A percentile compares a stretch with the other conserved stretches of the same genome.
These are phyloP conservation scores for Gymnocephalus cernua DNA, from an alignment of 2,113 vertebrate genomes.

Conservation along the genomic window DNA sequence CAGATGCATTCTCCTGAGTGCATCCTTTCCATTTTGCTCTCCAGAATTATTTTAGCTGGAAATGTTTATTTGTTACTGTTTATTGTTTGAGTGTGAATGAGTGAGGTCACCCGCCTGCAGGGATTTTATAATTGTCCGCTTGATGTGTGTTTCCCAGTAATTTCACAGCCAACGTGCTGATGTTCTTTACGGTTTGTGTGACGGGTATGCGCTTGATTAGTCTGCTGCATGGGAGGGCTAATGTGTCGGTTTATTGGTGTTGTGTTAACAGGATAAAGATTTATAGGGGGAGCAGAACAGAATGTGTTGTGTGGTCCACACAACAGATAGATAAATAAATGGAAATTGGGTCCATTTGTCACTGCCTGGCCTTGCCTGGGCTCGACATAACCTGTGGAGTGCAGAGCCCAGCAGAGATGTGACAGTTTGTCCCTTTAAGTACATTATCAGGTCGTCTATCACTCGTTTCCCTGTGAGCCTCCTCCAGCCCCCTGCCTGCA, in stretches of 20 bases:
- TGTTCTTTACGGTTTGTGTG: slow-evolving; percentile 29
- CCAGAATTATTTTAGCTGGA: slow-evolving; percentile 41
- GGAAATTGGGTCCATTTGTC: slow-evolving; percentile 80
- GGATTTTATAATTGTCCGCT: slow-evolving; percentile 56
- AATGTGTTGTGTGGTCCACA: slow-evolving; percentile 66
- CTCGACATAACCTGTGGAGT: slow-evolving; percentile 67
- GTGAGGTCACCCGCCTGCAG: slow-evolving; percentile 32
- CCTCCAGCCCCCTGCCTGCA: slow-evolving; percentile 20
- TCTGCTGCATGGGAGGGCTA: slow-evolving; percentile 61
- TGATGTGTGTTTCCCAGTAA: slow-evolving; percentile 43
- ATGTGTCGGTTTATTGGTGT: slow-evolving; percentile 72
- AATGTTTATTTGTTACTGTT: slow-evolving; percentile 9
- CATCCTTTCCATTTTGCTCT: slow-evolving; percentile 40
- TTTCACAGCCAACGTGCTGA: slow-evolving; percentile 53
- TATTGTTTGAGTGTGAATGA: slow-evolving; percentile 32
- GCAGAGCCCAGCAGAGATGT: slow-evolving; percentile 52
- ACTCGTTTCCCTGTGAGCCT: slow-evolving; percentile 38
- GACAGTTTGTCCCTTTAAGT: slow-evolving; percentile 59
- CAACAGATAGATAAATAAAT: slow-evolving; percentile 77
- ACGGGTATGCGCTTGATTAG: slow-evolving; percentile 58
- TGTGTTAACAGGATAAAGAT: slow-evolving; percentile 80
- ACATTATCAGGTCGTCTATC: slow-evolving; percentile 57
- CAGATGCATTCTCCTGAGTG: slow-evolving; percentile 50
- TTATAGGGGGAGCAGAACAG: slow-evolving; percentile 66
- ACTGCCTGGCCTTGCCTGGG: slow-evolving; percentile 47